phyloP scores from a whole-genome alignment of 2,888 invertebrate species.

The Ditylenchus weischeri region DNA sequence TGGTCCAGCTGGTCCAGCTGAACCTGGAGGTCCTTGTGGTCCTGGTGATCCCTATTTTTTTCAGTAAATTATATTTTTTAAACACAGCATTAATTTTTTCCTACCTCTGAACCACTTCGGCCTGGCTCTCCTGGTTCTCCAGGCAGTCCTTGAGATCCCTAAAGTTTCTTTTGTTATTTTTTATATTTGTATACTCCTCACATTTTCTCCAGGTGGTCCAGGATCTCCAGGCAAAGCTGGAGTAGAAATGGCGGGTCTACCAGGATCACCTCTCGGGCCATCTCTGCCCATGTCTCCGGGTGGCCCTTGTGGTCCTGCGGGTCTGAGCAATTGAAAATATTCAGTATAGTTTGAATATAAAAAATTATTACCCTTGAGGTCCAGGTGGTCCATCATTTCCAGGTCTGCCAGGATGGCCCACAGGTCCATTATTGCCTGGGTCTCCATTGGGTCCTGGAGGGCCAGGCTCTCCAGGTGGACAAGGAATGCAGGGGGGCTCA shows the following conservation, averaged over 20 bases:
- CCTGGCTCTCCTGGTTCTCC: conserved; percentile 14
- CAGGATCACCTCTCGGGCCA: conserved; percentile 56
- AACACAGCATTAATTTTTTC: not conserved
- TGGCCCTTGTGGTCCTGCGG: conserved; percentile 54
- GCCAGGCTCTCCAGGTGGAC: conserved; percentile 54
- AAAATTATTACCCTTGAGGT: conserved; percentile 29
- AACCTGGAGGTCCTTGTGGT: conserved; percentile 24
- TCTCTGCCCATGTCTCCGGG: conserved; percentile 52
- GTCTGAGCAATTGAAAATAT: conserved; percentile 28
- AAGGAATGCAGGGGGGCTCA: conserved; percentile 56
- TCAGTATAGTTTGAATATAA: too few relatives aligned
- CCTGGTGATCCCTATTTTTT: conserved; percentile 1
- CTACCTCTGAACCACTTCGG: conserved; percentile 21
- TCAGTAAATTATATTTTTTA: not conserved
- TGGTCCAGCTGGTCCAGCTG: conserved; percentile 20
- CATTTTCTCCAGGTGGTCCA: conserved; percentile 54
- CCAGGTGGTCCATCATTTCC: conserved; percentile 58
- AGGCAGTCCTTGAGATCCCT: conserved; percentile 16
- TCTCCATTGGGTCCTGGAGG: conserved; percentile 47
- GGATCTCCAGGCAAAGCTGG: conserved; percentile 58
- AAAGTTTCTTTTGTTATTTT: not conserved
- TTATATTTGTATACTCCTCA: conserved; percentile 12
- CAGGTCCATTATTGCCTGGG: conserved; percentile 40
- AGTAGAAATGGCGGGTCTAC: conserved; percentile 56
- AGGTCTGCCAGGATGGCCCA: conserved; percentile 49